Conservation (phyloP, 2,888 invertebrate species). For the Metopia argyrocephala region DNA sequence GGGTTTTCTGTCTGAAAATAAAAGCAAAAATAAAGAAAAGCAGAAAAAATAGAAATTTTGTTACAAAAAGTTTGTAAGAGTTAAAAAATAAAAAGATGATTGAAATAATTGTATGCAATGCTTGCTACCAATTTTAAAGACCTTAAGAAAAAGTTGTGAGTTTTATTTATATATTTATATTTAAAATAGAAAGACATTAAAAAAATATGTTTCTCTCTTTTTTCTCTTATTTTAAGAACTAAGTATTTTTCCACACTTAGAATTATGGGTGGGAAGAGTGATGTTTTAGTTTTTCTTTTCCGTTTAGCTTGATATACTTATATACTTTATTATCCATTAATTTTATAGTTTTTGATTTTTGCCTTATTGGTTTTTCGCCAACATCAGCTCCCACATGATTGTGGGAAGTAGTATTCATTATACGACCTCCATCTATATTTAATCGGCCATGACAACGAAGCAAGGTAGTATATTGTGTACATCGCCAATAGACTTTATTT, state of each 20-base stretch:
- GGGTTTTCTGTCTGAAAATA: constrained; percentile 59
- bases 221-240: not conserved
- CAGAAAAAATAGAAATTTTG: constrained; percentile 25
- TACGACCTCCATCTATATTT: constrained; percentile 72
- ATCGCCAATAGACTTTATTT: constrained; percentile 77
- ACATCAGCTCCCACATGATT: constrained; percentile 71
- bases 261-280: constrained; percentile 18
- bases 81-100: constrained; percentile 8
- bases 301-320: too few relatives aligned
- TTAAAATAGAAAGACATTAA: not conserved
- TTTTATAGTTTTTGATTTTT: constrained; percentile 54
- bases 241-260: constrained; percentile 10
- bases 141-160: not conserved
- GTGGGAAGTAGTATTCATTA: constrained; percentile 73
- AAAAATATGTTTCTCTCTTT: too few relatives aligned
- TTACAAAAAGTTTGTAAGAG: not conserved
- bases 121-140: not conserved
- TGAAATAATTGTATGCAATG: not conserved
- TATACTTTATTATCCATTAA: constrained; percentile 9
- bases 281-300: too few relatives aligned
- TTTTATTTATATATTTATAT: constrained; percentile 14
- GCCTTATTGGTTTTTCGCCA: constrained; percentile 59
- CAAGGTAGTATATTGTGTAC: constrained; percentile 76
- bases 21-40: constrained; percentile 33
- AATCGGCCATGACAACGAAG: constrained; percentile 75